Percentiles rank a stretch among this genome's conserved stretches.
These are phyloP conservation scores for Sternotherus odoratus DNA, from an alignment of 2,797 vertebrate species.

Conservation along the genomic window DNA sequence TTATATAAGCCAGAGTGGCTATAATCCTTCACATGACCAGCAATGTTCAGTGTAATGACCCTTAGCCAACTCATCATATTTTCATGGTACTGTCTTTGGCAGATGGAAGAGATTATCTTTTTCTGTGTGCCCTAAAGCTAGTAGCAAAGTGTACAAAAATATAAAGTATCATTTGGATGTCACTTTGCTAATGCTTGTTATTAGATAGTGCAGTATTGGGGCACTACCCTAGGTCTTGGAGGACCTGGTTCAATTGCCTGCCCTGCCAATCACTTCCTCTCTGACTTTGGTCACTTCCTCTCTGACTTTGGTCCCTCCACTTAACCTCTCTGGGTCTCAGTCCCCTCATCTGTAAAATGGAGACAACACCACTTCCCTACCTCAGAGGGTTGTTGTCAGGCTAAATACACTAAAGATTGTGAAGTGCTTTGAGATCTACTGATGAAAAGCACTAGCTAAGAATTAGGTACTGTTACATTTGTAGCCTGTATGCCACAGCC, in stretches of 20 bases:
- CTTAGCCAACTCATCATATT: neutral
- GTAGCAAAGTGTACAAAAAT: neutral
- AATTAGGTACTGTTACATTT: no score
- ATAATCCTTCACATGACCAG: neutral
- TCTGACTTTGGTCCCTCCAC: neutral
- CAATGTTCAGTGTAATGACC: neutral
- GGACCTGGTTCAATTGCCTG: neutral
- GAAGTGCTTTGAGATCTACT: neutral
- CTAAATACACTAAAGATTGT: neutral
- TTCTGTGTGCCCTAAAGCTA: neutral
- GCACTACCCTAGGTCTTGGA: neutral
- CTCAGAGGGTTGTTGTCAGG: neutral
- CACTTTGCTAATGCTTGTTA: neutral
- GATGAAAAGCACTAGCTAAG: neutral
- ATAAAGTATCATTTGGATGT: neutral
- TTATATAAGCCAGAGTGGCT: slow-evolving; percentile 3
- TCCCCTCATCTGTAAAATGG: neutral
- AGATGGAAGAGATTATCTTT: neutral
- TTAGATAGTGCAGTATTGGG: neutral
- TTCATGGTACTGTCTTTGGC: neutral
- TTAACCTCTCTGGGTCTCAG: neutral
- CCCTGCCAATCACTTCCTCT: neutral
- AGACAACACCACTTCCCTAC: neutral
- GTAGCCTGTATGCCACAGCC: neutral
- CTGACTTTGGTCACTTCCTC: neutral